phyloP scores from a whole-genome alignment of 2,113 vertebrate genomes.

The Gymnarchus niloticus region DNA sequence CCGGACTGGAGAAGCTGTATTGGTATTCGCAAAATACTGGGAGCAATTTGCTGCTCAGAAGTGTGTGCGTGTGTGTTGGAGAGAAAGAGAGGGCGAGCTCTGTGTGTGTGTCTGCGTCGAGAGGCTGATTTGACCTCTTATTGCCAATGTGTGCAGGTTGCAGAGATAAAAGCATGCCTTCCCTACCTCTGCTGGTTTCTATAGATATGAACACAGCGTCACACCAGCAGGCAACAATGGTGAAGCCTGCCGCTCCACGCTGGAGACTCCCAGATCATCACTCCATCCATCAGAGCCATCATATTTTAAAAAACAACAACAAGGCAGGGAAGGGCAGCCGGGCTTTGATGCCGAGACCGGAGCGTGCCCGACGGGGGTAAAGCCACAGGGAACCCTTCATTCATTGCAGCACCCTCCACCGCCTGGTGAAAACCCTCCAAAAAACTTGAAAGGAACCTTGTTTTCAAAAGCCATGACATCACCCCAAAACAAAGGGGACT shows the following conservation, averaged over 20 bases:
- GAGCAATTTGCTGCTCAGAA: background rate
- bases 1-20: background rate
- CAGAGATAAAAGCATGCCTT: slow-evolving; percentile 86
- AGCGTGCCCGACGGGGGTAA: slow-evolving; percentile 70
- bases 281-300: slow-evolving; percentile 75
- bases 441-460: slow-evolving; percentile 58
- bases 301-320: slow-evolving; percentile 68
- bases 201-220: slow-evolving; percentile 82
- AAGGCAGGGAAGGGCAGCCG: slow-evolving; percentile 46
- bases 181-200: slow-evolving; percentile 67
- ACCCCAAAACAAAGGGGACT: slow-evolving; percentile 55
- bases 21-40: background rate
- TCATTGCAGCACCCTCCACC: slow-evolving; percentile 8
- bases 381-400: slow-evolving; percentile 42
- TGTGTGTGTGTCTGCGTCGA: slow-evolving; percentile 7
- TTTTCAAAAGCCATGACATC: slow-evolving; percentile 63
- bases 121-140: slow-evolving; percentile 66
- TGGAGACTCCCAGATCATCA: slow-evolving; percentile 65
- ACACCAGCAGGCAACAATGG: slow-evolving; percentile 71
- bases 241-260: slow-evolving; percentile 59
- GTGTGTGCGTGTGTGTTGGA: background rate
- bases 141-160: slow-evolving; percentile 71
- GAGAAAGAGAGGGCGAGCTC: background rate
- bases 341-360: slow-evolving; percentile 70
- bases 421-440: slow-evolving; percentile 10